Evolutionary conservation across 2,797 vertebrate genomes (phyloP).

Genomic region (Brotogeris chrysoptera): DNA sequence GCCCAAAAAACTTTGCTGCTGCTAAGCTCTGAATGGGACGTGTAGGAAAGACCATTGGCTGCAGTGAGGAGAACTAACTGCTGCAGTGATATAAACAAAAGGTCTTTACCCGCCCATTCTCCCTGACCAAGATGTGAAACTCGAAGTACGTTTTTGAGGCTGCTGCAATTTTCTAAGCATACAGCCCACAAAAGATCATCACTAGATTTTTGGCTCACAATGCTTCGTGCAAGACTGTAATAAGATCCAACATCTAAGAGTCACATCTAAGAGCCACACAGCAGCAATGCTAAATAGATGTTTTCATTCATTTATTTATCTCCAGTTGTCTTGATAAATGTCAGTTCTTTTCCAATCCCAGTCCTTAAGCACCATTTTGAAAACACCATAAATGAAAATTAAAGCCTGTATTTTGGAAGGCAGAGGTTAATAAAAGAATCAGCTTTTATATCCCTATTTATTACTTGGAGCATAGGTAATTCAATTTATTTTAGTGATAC

Average conservation of each 20-base stretch:
- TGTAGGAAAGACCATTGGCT: neutral
- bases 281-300: slow-evolving; percentile 32
- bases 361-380: neutral
- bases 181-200: neutral
- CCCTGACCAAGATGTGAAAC: neutral
- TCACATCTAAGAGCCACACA: neutral
- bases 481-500: slow-evolving; percentile 59
- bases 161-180: neutral
- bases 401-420: slow-evolving; percentile 37
- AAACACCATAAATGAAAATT: slow-evolving; percentile 46
- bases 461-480: slow-evolving; percentile 48
- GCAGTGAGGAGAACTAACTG: neutral
- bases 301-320: slow-evolving; percentile 30
- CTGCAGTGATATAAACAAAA: neutral
- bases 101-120: neutral
- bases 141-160: neutral
- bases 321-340: slow-evolving; percentile 34
- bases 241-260: neutral
- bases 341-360: neutral
- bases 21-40: neutral
- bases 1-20: neutral
- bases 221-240: neutral
- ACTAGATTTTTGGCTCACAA: neutral
- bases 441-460: slow-evolving; percentile 48
- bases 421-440: slow-evolving; percentile 40